Evolutionary conservation across 1,140 invertebrate genomes (phyloP).

Genomic region (Aphaenogaster ashmeadi): DNA sequence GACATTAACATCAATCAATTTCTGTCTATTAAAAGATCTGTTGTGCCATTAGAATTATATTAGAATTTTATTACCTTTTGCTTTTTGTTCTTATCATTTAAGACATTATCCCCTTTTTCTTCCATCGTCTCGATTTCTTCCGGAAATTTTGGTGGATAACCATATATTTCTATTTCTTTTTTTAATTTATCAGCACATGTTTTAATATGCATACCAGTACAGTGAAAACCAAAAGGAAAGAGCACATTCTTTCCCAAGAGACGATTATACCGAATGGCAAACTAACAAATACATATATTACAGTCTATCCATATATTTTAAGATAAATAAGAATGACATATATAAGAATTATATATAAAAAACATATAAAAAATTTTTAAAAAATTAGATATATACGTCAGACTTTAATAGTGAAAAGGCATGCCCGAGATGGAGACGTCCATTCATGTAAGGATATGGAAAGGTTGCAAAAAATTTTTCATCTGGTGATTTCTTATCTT

Average conservation of each 20-base stretch:
- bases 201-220: conserved; percentile 98
- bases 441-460: conserved; percentile 99
- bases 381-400: conserved; percentile 89
- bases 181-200: conserved; percentile 99
- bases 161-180: conserved; percentile 96
- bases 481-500: conserved; percentile 87
- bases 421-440: conserved; percentile 98
- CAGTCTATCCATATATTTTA: neutral
- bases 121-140: conserved; percentile 85
- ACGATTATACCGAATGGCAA: conserved; percentile 96
- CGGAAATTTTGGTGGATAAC: conserved; percentile 97
- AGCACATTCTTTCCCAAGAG: conserved; percentile 96
- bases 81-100: conserved; percentile 98
- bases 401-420: conserved; percentile 99
- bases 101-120: conserved; percentile 85
- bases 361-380: no score
- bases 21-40: conserved; percentile 12
- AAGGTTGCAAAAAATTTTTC: conserved; percentile 98
- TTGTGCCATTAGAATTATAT: neutral
- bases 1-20: conserved; percentile 73
- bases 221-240: conserved; percentile 99
- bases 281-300: conserved; percentile 88
- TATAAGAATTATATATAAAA: no score
- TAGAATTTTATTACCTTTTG: conserved; percentile 92
- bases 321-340: neutral